A percentile compares a stretch with the other conserved stretches of the same genome.
These are phyloP conservation scores for Diplosoma virens DNA, from an alignment of 23 tunicate species.

Conservation along the genomic window DNA sequence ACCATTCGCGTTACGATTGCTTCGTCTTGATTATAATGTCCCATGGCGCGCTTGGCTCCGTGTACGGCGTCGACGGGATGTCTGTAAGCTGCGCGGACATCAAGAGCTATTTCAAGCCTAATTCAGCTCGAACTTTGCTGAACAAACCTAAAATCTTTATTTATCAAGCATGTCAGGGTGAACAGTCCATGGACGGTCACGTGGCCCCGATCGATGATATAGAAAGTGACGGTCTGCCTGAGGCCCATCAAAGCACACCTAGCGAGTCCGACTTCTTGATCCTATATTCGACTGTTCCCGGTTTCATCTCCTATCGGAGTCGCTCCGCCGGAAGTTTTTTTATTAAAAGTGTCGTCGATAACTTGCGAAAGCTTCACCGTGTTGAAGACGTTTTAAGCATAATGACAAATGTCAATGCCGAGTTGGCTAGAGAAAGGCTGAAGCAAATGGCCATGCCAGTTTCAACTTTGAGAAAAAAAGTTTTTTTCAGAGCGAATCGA, in stretches of 20 bases:
- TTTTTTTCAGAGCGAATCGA: constrained; percentile 29
- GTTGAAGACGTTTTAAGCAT: constrained; percentile 59
- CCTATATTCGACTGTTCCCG: constrained; percentile 81
- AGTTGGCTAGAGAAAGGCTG: constrained; percentile 29
- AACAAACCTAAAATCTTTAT: constrained; percentile 80
- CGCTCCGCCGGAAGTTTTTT: constrained; percentile 46
- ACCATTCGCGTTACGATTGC: constrained; percentile 54
- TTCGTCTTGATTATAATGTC: constrained; percentile 53
- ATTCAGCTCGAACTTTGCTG: constrained; percentile 30
- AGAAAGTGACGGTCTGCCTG: constrained; percentile 22
- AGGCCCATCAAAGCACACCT: constrained; percentile 8
- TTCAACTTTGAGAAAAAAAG: constrained; percentile 66
- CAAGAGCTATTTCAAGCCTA: constrained; percentile 30
- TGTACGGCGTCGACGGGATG: constrained; percentile 75
- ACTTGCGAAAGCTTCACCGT: constrained; percentile 8
- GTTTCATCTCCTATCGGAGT: constrained; percentile 60
- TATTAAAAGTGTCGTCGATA: constrained; percentile 26
- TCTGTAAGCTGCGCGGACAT: constrained; percentile 33
- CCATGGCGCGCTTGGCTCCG: constrained; percentile 62
- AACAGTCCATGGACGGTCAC: constrained; percentile 43
- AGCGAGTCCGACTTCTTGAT: constrained; percentile 51
- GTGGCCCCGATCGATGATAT: constrained; percentile 13
- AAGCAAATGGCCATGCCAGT: constrained; percentile 78
- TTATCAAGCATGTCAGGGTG: constrained; percentile 87
- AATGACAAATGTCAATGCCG: constrained; percentile 53